phyloP scores from a whole-genome alignment of 2,888 invertebrate species.

The Macrophya annulata region DNA sequence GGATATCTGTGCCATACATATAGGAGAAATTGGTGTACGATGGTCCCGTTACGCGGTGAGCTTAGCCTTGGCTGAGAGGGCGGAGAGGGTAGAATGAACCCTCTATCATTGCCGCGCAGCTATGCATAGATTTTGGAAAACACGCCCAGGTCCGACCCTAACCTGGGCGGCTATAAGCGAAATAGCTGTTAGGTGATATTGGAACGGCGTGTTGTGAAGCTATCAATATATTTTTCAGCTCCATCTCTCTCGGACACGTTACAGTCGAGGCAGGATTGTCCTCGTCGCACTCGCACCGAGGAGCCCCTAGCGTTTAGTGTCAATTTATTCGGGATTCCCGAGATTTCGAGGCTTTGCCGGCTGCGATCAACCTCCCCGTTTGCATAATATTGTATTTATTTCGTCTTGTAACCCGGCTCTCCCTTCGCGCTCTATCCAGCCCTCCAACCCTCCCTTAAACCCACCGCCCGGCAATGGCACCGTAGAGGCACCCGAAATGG shows the following conservation, averaged over 20 bases:
- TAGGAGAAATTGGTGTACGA: slow-evolving; percentile 42
- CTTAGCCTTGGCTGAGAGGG: slow-evolving; percentile 30
- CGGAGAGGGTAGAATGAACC: slow-evolving; percentile 48
- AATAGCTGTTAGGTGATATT: slow-evolving; percentile 78
- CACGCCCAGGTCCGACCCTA: slow-evolving; percentile 57
- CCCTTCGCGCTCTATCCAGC: slow-evolving; percentile 61
- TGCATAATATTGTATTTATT: slow-evolving; percentile 80
- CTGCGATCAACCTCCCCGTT: slow-evolving; percentile 77
- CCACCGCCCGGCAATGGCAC: slow-evolving; percentile 48
- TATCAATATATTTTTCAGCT: slow-evolving; percentile 69
- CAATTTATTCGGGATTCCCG: slow-evolving; percentile 80
- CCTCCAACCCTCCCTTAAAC: slow-evolving; percentile 55
- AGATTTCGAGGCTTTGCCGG: slow-evolving; percentile 78
- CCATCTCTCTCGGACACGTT: slow-evolving; percentile 55
- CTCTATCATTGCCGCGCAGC: slow-evolving; percentile 63
- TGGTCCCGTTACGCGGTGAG: slow-evolving; percentile 43
- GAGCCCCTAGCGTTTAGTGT: slow-evolving; percentile 77
- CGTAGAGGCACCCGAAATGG: slow-evolving; percentile 66
- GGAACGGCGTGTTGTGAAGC: slow-evolving; percentile 72
- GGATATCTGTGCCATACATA: not conserved
- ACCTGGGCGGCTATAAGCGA: slow-evolving; percentile 71
- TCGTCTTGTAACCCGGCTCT: slow-evolving; percentile 75
- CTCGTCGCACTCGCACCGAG: slow-evolving; percentile 57
- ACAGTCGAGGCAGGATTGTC: slow-evolving; percentile 45
- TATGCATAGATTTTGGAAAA: slow-evolving; percentile 71